Conservation (phyloP, 2,113 vertebrate species). For the Ciconia stormi region DNA sequence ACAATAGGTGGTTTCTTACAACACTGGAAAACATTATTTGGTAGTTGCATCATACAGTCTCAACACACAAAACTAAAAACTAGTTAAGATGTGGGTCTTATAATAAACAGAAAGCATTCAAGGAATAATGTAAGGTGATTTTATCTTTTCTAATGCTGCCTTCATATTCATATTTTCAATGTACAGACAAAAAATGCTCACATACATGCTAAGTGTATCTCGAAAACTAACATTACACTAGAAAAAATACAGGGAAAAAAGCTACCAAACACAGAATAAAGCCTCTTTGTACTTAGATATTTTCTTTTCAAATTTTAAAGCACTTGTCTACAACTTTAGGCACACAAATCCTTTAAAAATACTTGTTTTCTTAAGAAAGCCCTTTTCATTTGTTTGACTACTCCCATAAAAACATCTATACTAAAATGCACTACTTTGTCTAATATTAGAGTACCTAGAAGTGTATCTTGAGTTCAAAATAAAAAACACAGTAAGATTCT, state of each 20-base stretch:
- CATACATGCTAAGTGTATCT: neutral
- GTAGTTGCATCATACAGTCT: neutral
- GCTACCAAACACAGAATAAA: neutral
- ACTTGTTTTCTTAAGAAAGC: neutral
- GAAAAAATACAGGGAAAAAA: neutral
- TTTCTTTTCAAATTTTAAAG: neutral
- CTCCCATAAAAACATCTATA: neutral
- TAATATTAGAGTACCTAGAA: neutral
- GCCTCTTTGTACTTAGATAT: neutral
- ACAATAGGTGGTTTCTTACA: neutral
- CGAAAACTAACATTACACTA: neutral
- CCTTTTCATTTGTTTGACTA: neutral
- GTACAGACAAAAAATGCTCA: neutral
- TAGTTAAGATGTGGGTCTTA: neutral
- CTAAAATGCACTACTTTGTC: neutral
- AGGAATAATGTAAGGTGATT: neutral
- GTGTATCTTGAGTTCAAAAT: neutral
- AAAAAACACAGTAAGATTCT: neutral
- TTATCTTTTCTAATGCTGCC: neutral
- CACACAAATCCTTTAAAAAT: neutral
- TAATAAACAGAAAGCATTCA: neutral
- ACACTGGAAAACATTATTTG: neutral
- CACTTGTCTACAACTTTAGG: neutral
- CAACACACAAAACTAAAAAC: neutral
- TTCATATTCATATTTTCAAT: neutral